phyloP scores from a whole-genome alignment of 2,888 invertebrate genomes.

The Cantharis rustica region DNA sequence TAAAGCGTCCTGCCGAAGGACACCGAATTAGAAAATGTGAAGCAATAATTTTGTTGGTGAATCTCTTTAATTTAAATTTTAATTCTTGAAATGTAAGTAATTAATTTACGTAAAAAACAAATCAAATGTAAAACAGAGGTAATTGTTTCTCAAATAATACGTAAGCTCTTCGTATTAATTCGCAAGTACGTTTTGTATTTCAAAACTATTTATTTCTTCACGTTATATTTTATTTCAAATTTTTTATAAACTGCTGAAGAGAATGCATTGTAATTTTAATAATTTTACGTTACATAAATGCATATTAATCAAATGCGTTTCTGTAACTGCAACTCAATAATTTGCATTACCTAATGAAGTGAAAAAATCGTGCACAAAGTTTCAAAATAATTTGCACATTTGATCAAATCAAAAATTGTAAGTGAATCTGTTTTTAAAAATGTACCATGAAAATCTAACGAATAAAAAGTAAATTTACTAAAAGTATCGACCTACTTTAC shows the following conservation, averaged over 20 bases:
- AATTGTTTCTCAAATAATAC: not conserved
- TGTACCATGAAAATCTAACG: not conserved
- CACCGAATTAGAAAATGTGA: not conserved
- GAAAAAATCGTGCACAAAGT: not conserved
- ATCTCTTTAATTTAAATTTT: not conserved
- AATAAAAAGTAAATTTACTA: not conserved
- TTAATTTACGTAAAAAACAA: not conserved
- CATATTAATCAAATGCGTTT: not conserved
- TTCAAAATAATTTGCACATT: not conserved
- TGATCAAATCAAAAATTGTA: not conserved
- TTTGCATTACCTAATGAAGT: not conserved
- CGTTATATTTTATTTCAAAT: not conserved
- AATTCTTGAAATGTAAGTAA: not conserved
- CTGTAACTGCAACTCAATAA: not conserved
- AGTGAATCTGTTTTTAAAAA: not conserved
- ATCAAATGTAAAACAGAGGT: not conserved
- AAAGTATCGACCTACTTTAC: slow-evolving; percentile 18
- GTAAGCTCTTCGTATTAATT: not conserved
- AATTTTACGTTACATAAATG: not conserved
- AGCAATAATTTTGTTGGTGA: not conserved
- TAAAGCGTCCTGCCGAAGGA: not conserved
- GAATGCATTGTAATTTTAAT: not conserved
- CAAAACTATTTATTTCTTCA: not conserved
- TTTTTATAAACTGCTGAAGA: not conserved
- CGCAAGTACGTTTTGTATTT: not conserved